Evolutionary conservation across 1,140 invertebrate genomes (phyloP), one percentile per base, ranked within the genome.

Genomic region (Chrysoperla carnea): DNA sequence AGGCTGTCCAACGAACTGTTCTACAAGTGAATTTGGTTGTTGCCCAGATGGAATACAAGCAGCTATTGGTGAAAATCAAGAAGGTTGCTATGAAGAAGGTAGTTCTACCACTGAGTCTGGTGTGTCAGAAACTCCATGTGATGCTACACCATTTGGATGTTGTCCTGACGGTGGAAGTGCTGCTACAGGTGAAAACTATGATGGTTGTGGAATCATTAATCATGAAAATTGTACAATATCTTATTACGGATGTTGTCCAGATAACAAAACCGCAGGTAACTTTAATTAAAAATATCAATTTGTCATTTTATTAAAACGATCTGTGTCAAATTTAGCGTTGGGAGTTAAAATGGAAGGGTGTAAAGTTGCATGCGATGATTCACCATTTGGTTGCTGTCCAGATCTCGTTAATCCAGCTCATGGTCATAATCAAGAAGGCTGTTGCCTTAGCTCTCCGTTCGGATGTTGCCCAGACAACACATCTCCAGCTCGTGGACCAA

Each of bases 391-490:
- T 14, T 97, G 93, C 58, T 97, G 94, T 59, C 70, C 75, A 6
- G 92, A 97, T 57, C 75, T 74, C 1, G 59, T 76, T 43, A 93
- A 84, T 0, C 70, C 86, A 2, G 84, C 92, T 1, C 84, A 90
- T 55, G 92, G 90, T 35, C 75, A 74, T 1, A 76, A 77, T 47
- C 63, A 70, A 33, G 81, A 91, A 60, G 87, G 87, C 1, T 94
- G 88, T 60, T 92, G 87, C 56, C 57, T 88, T 23, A 67, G 69
- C 4, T 64, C 72, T 2, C 52, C 59, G 3, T 84, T 68, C 56
- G 85, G 88, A 11, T 96, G 91, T 61, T 95, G 91, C 56, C 84
- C 84, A 1, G 90, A 95, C 56, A 88, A 92, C 50, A 78, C 85
- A 50, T 67, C 75, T n/a, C 66, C 83, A 2, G 87, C 90, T 6